Conservation (phyloP, 2,797 vertebrate genomes). For the Nannoperca obscura region DNA sequence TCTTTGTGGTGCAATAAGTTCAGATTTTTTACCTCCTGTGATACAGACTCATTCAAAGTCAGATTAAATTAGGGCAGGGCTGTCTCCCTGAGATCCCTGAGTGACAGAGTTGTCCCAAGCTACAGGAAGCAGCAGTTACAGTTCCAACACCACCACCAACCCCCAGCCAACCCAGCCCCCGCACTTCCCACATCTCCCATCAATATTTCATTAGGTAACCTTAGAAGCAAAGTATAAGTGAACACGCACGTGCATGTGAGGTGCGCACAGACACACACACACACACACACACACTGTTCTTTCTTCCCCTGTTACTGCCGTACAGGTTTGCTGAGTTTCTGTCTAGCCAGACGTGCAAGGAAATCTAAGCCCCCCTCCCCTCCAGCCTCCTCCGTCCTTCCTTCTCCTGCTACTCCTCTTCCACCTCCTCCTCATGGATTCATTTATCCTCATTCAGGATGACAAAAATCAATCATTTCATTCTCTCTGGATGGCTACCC, state of each 20-base stretch:
- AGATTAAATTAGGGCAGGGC: conserved; percentile 94
- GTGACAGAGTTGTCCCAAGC: conserved; percentile 90
- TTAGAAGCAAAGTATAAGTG: conserved; percentile 85
- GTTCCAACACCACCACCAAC: conserved; percentile 71
- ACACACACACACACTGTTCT: conserved; percentile 48
- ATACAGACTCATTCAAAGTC: conserved; percentile 92
- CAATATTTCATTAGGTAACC: conserved; percentile 93
- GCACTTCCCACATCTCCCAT: conserved; percentile 88
- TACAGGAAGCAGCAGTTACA: conserved; percentile 88
- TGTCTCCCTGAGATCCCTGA: conserved; percentile 84
- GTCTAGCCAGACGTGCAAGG: conserved; percentile 72
- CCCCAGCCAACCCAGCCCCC: conserved; percentile 72
- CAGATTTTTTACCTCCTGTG: conserved; percentile 83
- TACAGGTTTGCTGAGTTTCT: conserved; percentile 78
- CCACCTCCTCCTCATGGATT: conserved; percentile 78
- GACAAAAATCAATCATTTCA: conserved; percentile 88
- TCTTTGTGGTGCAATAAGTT: conserved; percentile 80
- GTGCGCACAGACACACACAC: conserved; percentile 23
- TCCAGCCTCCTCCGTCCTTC: conserved; percentile 8
- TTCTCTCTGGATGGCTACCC: conserved; percentile 86
- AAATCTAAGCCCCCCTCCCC: conserved; percentile 67
- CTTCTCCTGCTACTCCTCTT: conserved; percentile 50
- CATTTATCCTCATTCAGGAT: conserved; percentile 85
- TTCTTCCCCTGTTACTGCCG: conserved; percentile 62
- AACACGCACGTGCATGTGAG: conserved; percentile 52